Base-by-base conservation (phyloP, 2,888 invertebrate species). In the Pseudolycoriella hygida region DNA sequence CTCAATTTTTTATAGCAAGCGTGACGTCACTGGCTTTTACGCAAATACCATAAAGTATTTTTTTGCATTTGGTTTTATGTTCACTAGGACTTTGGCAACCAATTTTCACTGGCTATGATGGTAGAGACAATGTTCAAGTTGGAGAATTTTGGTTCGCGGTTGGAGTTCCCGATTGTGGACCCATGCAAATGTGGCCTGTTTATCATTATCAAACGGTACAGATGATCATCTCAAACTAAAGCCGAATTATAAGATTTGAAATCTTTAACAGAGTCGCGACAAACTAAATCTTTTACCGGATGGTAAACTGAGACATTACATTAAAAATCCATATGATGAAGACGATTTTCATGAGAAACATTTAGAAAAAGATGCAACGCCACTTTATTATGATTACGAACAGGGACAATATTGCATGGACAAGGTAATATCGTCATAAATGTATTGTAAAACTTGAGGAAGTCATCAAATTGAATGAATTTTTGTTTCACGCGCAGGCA, bases 361-460 rank as follows among this genome's bases (percentile, higher is more conserved):
- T 43, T 67, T 70, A 17, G 67, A 66, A 44, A 67, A 69, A 54
- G 40, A 37, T 12, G 30, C 17, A 3, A 55, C 74, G 57, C 66
- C 73, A 44, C 60, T 73, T 3, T 77, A 73, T 48, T 74, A 80
- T 55, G 82, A 85, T 56, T 82, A 85, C 57, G 67, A 71, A 15
- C 76, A 74, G 50, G 78, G 80, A 38, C 77, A 80, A 61, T 88
- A 87, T 59, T 88, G 88, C 57, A 70, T 84, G 56, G 88, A 88
- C 57, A 84, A 80, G 70, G 84, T 81, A 54, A 56, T n/a, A n/a
- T n/a, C n/a, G n/a, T n/a, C n/a, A n/a, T n/a, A n/a, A n/a, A n/a
- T n/a, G 60, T 49, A 51, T 59, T 1, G 57, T 49, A 4, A 39
- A 42, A 11, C 17, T 14, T n/a, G n/a, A n/a, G n/a, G n/a, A n/a